Conservation (phyloP, 2,113 vertebrate genomes). For the Cheirogaleus medius region DNA sequence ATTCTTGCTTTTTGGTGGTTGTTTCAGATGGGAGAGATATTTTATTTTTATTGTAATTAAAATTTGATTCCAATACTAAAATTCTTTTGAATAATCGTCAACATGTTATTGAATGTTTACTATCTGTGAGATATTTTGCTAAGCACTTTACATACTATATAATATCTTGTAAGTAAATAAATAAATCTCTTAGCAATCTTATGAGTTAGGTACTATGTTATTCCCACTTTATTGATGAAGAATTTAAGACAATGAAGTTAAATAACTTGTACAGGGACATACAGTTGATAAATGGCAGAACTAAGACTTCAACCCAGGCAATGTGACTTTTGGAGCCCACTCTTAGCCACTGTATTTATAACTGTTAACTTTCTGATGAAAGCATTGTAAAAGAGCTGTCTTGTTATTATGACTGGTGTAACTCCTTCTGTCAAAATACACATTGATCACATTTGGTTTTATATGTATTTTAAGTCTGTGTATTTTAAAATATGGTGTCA, state of each 20-base stretch:
- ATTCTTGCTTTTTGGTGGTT: not conserved
- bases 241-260: not conserved
- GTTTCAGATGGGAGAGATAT: constrained; percentile 15
- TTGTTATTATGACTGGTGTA: not conserved
- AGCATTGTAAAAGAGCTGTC: not conserved
- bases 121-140: constrained; percentile 16
- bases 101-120: not conserved
- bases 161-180: not conserved
- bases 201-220: not conserved
- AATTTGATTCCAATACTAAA: not conserved
- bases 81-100: not conserved
- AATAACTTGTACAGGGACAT: not conserved
- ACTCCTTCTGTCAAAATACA: not conserved
- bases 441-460: not conserved
- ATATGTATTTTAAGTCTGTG: not conserved
- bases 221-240: not conserved
- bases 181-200: not conserved
- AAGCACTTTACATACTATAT: not conserved
- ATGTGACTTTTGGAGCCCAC: not conserved
- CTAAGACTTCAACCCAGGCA: not conserved
- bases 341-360: not conserved
- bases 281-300: not conserved
- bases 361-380: constrained; percentile 7
- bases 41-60: constrained; percentile 45
- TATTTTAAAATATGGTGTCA: not conserved